Percentiles rank a stretch among this genome's conserved stretches.
Evolutionary conservation across 2,113 vertebrate genomes (phyloP).

Genomic region (Pedionomus torquatus): DNA sequence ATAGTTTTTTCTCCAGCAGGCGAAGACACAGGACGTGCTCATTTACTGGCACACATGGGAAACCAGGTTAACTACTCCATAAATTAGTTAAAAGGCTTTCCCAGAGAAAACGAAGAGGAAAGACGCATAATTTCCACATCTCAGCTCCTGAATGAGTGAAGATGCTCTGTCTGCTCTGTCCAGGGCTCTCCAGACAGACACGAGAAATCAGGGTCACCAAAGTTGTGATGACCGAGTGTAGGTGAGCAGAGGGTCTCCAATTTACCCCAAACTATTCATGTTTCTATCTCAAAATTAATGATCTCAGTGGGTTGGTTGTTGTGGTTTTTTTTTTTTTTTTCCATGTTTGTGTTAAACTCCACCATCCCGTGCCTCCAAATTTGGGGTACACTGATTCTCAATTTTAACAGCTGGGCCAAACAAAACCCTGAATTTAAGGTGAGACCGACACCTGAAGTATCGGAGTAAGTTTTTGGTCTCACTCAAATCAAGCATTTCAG

Average conservation of each 20-base stretch:
- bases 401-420: not conserved
- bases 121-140: slow-evolving; percentile 12
- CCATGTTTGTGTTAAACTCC: not conserved
- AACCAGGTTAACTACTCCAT: slow-evolving; percentile 45
- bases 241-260: not conserved
- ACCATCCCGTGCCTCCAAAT: not conserved
- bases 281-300: not conserved
- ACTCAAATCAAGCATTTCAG: not conserved
- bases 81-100: slow-evolving; percentile 62
- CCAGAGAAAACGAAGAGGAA: slow-evolving; percentile 46
- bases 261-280: not conserved
- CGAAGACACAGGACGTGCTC: not conserved
- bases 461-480: not conserved
- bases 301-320: not conserved
- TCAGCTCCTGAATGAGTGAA: not conserved
- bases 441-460: not conserved
- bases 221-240: not conserved
- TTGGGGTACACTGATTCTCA: accelerated
- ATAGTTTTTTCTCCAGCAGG: not conserved
- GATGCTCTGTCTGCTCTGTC: not conserved
- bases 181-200: not conserved
- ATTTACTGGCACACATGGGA: not conserved
- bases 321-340: not conserved
- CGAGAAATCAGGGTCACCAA: not conserved
- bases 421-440: accelerated